Conservation (phyloP, 2,113 vertebrate species). For the Clarias magur region DNA sequence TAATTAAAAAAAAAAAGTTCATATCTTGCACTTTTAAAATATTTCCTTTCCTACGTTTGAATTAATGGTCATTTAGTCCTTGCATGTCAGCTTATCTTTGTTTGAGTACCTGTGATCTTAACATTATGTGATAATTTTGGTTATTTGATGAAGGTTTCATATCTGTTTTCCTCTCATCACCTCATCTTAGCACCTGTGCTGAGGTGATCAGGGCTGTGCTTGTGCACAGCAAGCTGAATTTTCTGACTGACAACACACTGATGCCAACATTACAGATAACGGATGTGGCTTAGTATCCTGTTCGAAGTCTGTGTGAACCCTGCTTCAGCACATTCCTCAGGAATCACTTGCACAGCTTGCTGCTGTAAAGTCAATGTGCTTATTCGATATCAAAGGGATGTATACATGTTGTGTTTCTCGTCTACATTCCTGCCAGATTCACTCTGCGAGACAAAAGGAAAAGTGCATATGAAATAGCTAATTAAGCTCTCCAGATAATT, state of each 20-base stretch:
- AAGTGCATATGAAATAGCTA: conserved; percentile 45
- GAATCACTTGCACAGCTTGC: not conserved
- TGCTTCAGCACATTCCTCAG: conserved; percentile 30
- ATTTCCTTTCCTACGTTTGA: not conserved
- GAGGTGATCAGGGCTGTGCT: conserved; percentile 55
- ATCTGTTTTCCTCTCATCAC: conserved; percentile 63
- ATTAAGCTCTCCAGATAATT: conserved; percentile 52
- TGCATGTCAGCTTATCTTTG: not conserved
- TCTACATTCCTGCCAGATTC: conserved; percentile 43
- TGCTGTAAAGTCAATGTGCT: conserved; percentile 48
- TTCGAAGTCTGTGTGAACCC: conserved; percentile 52
- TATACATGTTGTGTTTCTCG: conserved; percentile 36
- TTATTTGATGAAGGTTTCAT: conserved; percentile 68
- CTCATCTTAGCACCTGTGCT: conserved; percentile 53
- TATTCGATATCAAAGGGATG: conserved; percentile 51
- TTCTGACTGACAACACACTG: conserved; percentile 65
- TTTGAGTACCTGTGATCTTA: conserved; percentile 48
- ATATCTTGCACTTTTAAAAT: not conserved
- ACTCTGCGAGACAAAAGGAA: conserved; percentile 24
- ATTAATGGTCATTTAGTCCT: not conserved
- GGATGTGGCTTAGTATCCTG: conserved; percentile 50
- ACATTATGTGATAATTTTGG: conserved; percentile 61
- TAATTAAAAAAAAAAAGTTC: not conserved
- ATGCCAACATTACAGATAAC: conserved; percentile 56
- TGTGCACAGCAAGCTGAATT: conserved; percentile 45